A percentile compares a stretch with the other conserved stretches of the same genome.
These are phyloP conservation scores for Hexactinellida sp. DNA, from an alignment of 37 sponge, comb jelly and placozoan genomes.

Conservation along the genomic window DNA sequence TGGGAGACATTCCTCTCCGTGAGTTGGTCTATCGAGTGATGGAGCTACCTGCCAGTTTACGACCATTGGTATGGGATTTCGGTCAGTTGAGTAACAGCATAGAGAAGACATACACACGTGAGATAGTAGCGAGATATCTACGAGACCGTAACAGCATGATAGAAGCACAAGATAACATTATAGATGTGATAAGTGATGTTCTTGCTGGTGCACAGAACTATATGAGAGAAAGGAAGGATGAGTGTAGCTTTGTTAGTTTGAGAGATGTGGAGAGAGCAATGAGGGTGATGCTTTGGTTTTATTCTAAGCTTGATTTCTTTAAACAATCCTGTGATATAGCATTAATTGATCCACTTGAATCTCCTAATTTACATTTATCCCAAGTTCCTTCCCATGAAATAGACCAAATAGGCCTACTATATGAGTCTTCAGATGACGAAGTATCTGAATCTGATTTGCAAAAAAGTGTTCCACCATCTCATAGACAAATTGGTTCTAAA, in stretches of 20 bases:
- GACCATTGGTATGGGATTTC: slow-evolving; percentile 55
- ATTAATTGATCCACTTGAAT: too few relatives aligned
- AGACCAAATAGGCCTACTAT: neutral
- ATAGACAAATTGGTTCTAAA: too few relatives aligned
- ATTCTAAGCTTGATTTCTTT: neutral
- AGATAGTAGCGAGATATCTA: slow-evolving; percentile 28
- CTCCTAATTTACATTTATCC: too few relatives aligned
- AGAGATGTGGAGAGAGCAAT: slow-evolving; percentile 52
- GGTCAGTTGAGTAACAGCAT: slow-evolving; percentile 27
- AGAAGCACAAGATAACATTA: neutral
- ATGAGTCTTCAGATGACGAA: neutral
- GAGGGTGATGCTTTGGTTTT: slow-evolving; percentile 8
- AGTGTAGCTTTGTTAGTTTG: slow-evolving; percentile 56
- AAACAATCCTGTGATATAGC: neutral
- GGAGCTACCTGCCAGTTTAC: slow-evolving; percentile 41
- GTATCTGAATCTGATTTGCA: too few relatives aligned
- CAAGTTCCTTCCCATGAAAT: neutral
- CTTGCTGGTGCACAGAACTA: slow-evolving; percentile 26
- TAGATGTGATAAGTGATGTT: slow-evolving; percentile 20
- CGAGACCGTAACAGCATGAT: neutral
- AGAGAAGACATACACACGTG: slow-evolving; percentile 25
- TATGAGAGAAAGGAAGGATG: slow-evolving; percentile 33
- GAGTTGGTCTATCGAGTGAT: slow-evolving; percentile 56
- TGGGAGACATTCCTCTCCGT: slow-evolving; percentile 47
- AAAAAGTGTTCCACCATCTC: neutral